Base-by-base conservation (phyloP, 2,888 invertebrate species). In the Deroplatys truncata region DNA sequence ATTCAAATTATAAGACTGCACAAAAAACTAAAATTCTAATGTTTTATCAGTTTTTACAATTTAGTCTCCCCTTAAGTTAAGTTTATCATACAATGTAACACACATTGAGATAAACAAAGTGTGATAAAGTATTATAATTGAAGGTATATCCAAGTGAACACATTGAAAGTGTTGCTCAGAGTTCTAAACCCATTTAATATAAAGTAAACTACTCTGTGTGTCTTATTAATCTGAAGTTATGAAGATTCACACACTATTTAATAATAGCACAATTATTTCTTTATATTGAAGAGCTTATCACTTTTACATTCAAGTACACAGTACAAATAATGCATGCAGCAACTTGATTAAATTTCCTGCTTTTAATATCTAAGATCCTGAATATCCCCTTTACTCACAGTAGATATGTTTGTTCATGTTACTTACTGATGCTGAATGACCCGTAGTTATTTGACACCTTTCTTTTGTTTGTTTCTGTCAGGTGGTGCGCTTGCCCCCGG, bases 401-500 rank as follows among this genome's bases (percentile, higher is more conserved):
- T 72, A 72, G 56, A 72, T 25, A 72, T 72, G 56, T 72, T 72
- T 72, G 56, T 72, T 72, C 56, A 72, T 72, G 56, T 72, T 72
- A 72, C 56, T 72, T 72, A 72, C 56, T 72, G 56, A 72, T 72
- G 56, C 56, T 72, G 56, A 72, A 20, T 72, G 56, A 72, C 31
- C 84, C 49, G 31, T 31, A 87, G 72, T 43, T 88, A 84, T 88
- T 35, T 89, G 89, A 85, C 49, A 82, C 89, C 29, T 84, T 88
- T 83, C 29, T 89, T 89, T 86, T 83, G 87, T 87, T n/a, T 87
- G 87, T 87, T 87, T 87, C 56, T 90, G 86, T 89, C 93, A 93
- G 93, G 93, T 93, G 93, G 93, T 88, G 91, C 91, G 86, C 88
- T 88, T 88, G 91, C 90, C 88, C 89, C 91, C 49, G 90, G 90